Conservation (phyloP, 2,797 vertebrate genomes). For the Lagorchestes hirsutus region DNA sequence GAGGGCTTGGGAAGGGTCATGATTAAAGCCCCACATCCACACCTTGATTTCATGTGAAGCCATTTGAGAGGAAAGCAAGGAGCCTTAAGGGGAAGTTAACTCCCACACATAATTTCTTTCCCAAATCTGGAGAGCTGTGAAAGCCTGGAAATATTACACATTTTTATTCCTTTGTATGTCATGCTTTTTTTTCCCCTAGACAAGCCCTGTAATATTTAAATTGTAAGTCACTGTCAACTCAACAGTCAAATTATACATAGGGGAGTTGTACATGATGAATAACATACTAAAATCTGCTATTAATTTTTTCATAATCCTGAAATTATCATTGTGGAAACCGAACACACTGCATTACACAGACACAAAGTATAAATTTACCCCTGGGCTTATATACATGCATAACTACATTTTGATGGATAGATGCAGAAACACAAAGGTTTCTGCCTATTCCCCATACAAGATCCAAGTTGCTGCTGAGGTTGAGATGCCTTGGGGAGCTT, state of each 20-base stretch:
- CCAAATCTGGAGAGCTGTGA: constrained; percentile 26
- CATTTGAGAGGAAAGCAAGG: background rate
- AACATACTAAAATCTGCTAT: constrained; percentile 14
- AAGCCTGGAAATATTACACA: constrained; percentile 64
- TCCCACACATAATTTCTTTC: constrained; percentile 26
- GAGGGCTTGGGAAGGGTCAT: background rate
- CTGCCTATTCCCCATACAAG: background rate
- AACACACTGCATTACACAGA: constrained; percentile 37
- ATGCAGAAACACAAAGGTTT: background rate
- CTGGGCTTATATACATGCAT: constrained; percentile 2
- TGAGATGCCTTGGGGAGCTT: background rate
- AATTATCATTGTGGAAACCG: constrained; percentile 39
- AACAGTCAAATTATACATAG: constrained; percentile 59
- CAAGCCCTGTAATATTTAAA: constrained; percentile 31
- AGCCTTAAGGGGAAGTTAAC: background rate
- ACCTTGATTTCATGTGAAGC: background rate
- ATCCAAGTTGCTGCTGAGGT: background rate
- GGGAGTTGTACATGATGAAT: constrained; percentile 39
- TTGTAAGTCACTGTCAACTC: constrained; percentile 54
- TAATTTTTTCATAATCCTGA: constrained; percentile 58
- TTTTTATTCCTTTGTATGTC: constrained; percentile 53
- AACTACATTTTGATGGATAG: constrained; percentile 18
- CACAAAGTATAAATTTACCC: constrained; percentile 8
- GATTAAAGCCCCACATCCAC: background rate
- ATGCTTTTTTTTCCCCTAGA: background rate